Base-by-base conservation (phyloP, 2,888 invertebrate genomes). In the Dynastes hyllus region DNA sequence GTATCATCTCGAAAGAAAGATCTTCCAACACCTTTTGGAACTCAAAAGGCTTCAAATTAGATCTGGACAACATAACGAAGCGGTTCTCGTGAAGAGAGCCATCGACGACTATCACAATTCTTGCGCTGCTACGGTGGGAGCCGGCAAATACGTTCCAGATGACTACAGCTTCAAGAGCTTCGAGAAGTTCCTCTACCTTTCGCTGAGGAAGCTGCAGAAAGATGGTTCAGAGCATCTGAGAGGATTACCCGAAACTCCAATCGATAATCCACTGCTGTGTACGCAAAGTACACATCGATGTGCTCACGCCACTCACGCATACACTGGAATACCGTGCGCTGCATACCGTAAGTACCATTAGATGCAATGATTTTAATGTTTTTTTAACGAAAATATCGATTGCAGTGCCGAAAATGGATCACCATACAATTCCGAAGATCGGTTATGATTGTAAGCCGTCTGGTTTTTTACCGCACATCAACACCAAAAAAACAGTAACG, bases 1-100 rank as follows among this genome's bases (percentile, higher is more conserved):
- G 87, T 97, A 97, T 88, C 96, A 97, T 85, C 92, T 97, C 86
- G 97, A 98, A 88, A 91, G 97, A 79, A 95, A 96, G 87, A 95
- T 98, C 84, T 97, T 98, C 88, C 97, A 98, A 87, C 97, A 98
- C 88, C 91, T 98, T 78, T 91, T 98, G 85, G 98, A 98, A 87
- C 89, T 98, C 76, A 98, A 98, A 89, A 92, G 97, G 75, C 91
- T 97, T 82, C 98, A 98, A 89, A 97, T 98, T 84, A 93, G 97
- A 85, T 95, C 96, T 50, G 96, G 96, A 70, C 94, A 95, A 88
- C 92, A 95, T 61, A 97, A 97, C 86, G 97, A 97, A 89, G 93
- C 95, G 40, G 93, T 97, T 75, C 89, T 97, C 13, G 96, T 97
- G 1, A 97, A 97, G 88, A 91, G 97, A 84, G 94, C 97, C 79